A percentile compares a stretch with the other conserved stretches of the same genome.
Conservation (phyloP, 2,888 invertebrate species). For the Pomacea canaliculata region DNA sequence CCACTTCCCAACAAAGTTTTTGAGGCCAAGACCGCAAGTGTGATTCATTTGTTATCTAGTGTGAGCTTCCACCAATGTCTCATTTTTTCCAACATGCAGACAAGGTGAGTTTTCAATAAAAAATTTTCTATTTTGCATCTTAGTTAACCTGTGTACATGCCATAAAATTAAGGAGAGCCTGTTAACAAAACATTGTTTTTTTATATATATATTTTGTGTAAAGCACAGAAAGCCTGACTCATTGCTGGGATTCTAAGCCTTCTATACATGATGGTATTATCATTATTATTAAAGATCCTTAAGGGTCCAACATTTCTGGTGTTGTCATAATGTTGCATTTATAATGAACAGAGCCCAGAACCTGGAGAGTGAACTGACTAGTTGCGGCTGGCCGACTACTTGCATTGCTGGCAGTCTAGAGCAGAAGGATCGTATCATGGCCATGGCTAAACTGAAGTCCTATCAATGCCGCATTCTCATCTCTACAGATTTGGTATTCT, state of each 20-base stretch:
- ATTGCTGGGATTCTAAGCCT: too few species aligned
- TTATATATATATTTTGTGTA: too few species aligned
- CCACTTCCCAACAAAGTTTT: conserved; percentile 63
- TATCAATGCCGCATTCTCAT: conserved; percentile 88
- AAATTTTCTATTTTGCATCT: neutral
- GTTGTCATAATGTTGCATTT: too few species aligned
- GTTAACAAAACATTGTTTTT: too few species aligned
- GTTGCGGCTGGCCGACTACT: conserved; percentile 82
- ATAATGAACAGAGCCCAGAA: conserved; percentile 78
- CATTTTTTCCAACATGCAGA: conserved; percentile 90
- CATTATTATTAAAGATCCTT: too few species aligned
- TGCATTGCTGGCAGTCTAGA: conserved; percentile 84
- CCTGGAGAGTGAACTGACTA: conserved; percentile 79
- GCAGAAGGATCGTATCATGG: conserved; percentile 82
- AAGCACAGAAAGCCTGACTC: too few species aligned
- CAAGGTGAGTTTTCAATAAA: conserved; percentile 75
- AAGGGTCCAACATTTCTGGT: too few species aligned
- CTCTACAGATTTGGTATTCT: conserved; percentile 79
- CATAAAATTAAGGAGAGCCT: too few species aligned
- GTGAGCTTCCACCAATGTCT: conserved; percentile 90
- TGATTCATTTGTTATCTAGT: conserved; percentile 76
- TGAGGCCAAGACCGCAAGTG: conserved; percentile 64
- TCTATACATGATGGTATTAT: too few species aligned
- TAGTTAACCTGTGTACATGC: neutral
- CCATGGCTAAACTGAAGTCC: conserved; percentile 82